Base-by-base conservation (phyloP, 2,888 invertebrate genomes). In the Pristionchus japonicus region DNA sequence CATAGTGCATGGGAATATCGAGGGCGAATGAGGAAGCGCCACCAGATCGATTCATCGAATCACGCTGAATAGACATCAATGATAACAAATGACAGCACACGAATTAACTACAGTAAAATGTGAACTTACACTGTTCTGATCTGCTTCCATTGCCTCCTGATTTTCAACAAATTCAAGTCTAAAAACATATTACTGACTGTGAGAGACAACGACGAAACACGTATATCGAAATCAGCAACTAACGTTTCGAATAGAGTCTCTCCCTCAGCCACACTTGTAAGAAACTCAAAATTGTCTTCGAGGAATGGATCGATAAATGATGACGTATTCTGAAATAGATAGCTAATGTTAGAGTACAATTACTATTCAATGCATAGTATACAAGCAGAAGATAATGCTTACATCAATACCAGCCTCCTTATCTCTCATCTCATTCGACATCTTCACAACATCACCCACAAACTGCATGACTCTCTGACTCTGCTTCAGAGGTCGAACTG, bases 1-100 rank as follows among this genome's bases (percentile, higher is more conserved):
- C 77, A 4, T 77, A 40, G 47, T 77, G 77, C 77, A 77, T 77
- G 3, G 77, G 77, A 77, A 77, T 47, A 43, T 77, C 77, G 27
- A 77, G 77, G 23, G 70, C 31, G 13, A 64, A 31, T 40, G 77
- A 77, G 27, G 43, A 37, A 34, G 13, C 20, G 17, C 70, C 37
- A n/a, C 77, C 77, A 43, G 77, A 47, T 43, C 34, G 13, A 27
- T 47, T 47, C 77, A 77, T 77, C n/a, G 47, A 77, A 77, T 47
- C 77, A 47, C 77, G 77, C 77, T 77, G 43, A 40, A 37, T 11
- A 15, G 31, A 2, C 1, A 67, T 3, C 17, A 34, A 13, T 27
- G 61, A 23, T 11, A 61, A 61, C n/a, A n/a, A n/a, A n/a, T n/a
- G n/a, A n/a, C n/a, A n/a, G n/a, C n/a, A n/a, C n/a, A n/a, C n/a